phyloP scores from a whole-genome alignment of 2,113 vertebrate genomes.

The Siniperca knerii region DNA sequence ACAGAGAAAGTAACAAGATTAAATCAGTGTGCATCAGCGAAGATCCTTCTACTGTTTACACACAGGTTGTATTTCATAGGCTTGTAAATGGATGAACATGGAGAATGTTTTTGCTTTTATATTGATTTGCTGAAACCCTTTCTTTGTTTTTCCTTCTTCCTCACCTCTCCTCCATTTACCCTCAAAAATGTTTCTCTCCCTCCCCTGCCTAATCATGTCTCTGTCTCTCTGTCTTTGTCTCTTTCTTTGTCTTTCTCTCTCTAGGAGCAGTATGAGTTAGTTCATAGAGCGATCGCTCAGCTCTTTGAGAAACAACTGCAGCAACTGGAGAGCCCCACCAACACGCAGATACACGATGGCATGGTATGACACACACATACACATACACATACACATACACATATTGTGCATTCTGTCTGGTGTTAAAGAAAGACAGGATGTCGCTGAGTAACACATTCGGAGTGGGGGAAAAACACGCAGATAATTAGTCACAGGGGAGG shows the following conservation, averaged over 20 bases:
- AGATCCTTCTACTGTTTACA: constrained; percentile 21
- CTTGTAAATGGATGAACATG: constrained; percentile 20
- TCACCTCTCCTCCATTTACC: background rate
- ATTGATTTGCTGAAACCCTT: constrained; percentile 8
- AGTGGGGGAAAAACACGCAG: constrained; percentile 51
- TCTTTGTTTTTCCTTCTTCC: background rate
- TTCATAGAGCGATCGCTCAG: constrained; percentile 96
- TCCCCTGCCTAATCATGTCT: constrained; percentile 3
- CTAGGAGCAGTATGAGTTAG: constrained; percentile 98
- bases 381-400: constrained; percentile 32
- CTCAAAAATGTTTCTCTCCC: background rate
- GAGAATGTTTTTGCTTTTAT: background rate
- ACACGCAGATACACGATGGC: constrained; percentile 90
- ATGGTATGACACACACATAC: constrained; percentile 84
- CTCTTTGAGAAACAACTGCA: constrained; percentile 96
- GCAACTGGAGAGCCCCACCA: constrained; percentile 88
- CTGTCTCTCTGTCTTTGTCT: background rate
- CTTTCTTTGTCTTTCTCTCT: constrained; percentile 1
- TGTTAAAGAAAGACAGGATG: constrained; percentile 70
- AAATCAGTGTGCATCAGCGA: background rate
- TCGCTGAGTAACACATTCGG: constrained; percentile 62
- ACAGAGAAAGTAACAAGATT: constrained; percentile 13
- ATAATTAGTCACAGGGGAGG: constrained; percentile 78
- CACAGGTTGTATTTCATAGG: constrained; percentile 25
- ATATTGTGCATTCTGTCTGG: constrained; percentile 45